Percentiles rank a stretch among this genome's conserved stretches.
These are phyloP conservation scores for Panulirus ornatus DNA, from an alignment of 1,140 invertebrate genomes.

Conservation along the genomic window DNA sequence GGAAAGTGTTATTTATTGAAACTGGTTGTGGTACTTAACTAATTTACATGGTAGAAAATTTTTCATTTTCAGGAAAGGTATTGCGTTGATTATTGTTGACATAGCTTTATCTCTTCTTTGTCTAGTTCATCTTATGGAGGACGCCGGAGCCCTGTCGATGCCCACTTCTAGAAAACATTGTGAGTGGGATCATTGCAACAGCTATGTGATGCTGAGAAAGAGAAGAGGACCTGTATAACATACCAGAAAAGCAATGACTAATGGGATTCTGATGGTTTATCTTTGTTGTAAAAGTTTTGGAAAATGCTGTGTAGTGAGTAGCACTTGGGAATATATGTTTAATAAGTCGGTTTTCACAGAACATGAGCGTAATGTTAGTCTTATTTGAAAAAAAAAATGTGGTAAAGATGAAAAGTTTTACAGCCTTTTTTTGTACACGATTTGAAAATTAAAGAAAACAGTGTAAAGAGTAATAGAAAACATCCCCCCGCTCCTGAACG, in stretches of 20 bases:
- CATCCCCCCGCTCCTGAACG: conserved; percentile 60
- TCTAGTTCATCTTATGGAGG: conserved; percentile 74
- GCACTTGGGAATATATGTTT: conserved; percentile 68
- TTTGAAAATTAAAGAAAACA: conserved; percentile 62
- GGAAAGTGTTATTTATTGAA: conserved; percentile 41
- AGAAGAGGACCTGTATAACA: conserved; percentile 66
- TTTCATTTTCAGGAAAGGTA: conserved; percentile 69
- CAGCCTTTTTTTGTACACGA: conserved; percentile 61
- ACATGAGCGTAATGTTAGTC: conserved; percentile 58
- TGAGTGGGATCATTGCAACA: conserved; percentile 47
- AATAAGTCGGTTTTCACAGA: conserved; percentile 58
- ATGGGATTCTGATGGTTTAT: conserved; percentile 54
- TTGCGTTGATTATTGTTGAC: conserved; percentile 56
- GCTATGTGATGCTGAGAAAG: conserved; percentile 62
- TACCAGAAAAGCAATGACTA: conserved; percentile 53
- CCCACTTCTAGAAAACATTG: conserved; percentile 67
- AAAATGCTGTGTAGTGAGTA: conserved; percentile 71
- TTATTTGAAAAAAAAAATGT: conserved; percentile 69
- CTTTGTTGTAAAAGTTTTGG: conserved; percentile 68
- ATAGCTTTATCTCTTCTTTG: conserved; percentile 68
- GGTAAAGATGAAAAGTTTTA: conserved; percentile 71
- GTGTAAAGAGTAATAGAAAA: conserved; percentile 45
- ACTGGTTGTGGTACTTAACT: conserved; percentile 49
- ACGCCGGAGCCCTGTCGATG: conserved; percentile 70
- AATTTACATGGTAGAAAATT: conserved; percentile 57